Conservation (phyloP, 2,888 invertebrate species). For the Melieria omissa region DNA sequence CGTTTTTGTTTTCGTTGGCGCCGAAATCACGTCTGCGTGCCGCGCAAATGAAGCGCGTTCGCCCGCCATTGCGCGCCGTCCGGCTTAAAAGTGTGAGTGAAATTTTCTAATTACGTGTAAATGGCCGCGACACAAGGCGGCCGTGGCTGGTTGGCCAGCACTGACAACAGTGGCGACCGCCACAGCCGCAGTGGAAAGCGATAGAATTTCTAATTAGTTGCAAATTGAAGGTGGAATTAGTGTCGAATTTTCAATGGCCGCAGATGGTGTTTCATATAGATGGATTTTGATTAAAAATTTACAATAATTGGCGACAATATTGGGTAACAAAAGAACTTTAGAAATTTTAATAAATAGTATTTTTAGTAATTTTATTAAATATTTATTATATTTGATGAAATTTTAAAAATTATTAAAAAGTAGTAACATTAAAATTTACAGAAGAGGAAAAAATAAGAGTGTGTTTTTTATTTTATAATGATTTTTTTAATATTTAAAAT, state of each 20-base stretch:
- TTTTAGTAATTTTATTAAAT: too few relatives aligned
- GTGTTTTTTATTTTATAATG: too few relatives aligned
- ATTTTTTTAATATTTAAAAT: too few relatives aligned
- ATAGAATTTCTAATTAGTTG: conserved; percentile 59
- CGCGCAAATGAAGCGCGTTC: conserved; percentile 36
- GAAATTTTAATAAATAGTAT: too few relatives aligned
- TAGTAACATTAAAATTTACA: too few relatives aligned
- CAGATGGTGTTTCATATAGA: neutral
- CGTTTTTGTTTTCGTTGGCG: conserved; percentile 56
- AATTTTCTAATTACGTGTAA: conserved; percentile 56
- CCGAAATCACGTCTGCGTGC: conserved; percentile 43
- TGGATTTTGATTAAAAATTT: conserved; percentile 27
- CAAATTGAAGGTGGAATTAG: conserved; percentile 57
- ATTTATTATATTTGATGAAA: too few relatives aligned
- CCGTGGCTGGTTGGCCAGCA: neutral
- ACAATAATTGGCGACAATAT: neutral
- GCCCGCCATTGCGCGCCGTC: neutral
- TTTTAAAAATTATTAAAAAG: too few relatives aligned
- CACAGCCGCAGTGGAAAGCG: conserved; percentile 46
- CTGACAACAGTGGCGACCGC: too few relatives aligned
- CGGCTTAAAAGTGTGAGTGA: conserved; percentile 29
- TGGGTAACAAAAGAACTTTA: too few relatives aligned
- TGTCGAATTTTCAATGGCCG: conserved; percentile 52
- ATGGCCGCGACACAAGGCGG: conserved; percentile 24
- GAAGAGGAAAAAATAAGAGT: too few relatives aligned